Base-by-base conservation (phyloP, 2,888 invertebrate species). In the Resseliella maxima region DNA sequence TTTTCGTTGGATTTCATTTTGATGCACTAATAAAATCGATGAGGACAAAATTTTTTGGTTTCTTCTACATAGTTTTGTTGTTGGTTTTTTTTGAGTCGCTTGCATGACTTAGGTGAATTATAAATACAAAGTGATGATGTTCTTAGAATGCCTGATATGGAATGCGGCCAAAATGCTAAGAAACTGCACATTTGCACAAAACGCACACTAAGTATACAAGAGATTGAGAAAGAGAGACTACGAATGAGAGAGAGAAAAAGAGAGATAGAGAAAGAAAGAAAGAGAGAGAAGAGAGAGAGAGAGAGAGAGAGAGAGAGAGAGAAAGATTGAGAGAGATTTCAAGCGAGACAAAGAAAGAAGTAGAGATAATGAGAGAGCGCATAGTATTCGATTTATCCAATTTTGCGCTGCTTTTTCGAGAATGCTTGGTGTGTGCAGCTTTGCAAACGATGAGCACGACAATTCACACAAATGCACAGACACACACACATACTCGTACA, bases 101-200 rank as follows among this genome's bases (percentile, higher is more conserved):
- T 10, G 59, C n/a, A 59, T 59, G 59, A 59, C 59, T 59, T 50
- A 18, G 46, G 8, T 24, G 59, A 59, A 24, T 59, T 59, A 50
- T 2, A 50, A 15, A 41, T 50, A 50, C 46, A 31, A 72, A 72
- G 72, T 35, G 31, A 35, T 72, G 72, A 72, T 72, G 72, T 72
- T 72, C 72, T 72, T 72, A 72, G 72, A 72, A 72, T 72, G 72
- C 72, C 72, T 72, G 72, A 72, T 72, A 72, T 72, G 72, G 72
- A 72, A 72, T 72, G 72, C 72, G 72, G 72, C 72, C 72, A 72
- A 72, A n/a, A 72, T 72, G 72, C 5, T 72, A 72, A 72, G 31
- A 72, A 31, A 72, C 72, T 72, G 31, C 72, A 72, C 72, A 72
- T 72, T 72, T 72, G 31, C 31, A 15, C 27, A 24, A 3, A 31